These are phyloP conservation scores for Spilosoma lubricipeda DNA, from an alignment of 2,888 invertebrate species.

Conservation along the genomic window DNA sequence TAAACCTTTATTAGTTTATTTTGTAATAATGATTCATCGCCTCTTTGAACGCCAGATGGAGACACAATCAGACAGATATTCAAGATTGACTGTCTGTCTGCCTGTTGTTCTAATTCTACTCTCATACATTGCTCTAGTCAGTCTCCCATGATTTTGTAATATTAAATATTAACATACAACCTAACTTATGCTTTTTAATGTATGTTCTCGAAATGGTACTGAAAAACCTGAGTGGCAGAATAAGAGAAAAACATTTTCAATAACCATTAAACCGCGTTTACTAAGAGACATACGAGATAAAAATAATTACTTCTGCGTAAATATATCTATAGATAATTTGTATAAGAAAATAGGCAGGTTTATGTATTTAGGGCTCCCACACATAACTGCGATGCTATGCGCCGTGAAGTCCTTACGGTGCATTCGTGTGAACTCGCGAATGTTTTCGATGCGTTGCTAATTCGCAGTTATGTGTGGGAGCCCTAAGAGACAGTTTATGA, in stretches of 20 bases:
- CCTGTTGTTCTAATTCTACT: background rate
- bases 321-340: background rate
- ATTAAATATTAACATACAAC: too few relatives aligned
- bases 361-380: background rate
- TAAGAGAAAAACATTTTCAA: background rate
- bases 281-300: background rate
- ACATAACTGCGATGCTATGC: too few relatives aligned
- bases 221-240: background rate
- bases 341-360: background rate
- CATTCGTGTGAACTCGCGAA: too few relatives aligned
- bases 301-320: background rate
- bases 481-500: background rate
- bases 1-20: constrained; percentile 2
- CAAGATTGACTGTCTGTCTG: background rate
- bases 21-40: background rate
- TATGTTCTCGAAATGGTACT: too few relatives aligned
- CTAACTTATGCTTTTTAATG: too few relatives aligned
- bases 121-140: background rate
- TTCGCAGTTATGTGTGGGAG: too few relatives aligned
- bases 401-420: too few relatives aligned
- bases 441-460: too few relatives aligned
- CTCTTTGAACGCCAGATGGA: background rate
- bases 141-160: background rate
- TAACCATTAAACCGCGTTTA: background rate
- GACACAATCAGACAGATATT: background rate